Evolutionary conservation across 1,140 invertebrate species (phyloP).

Genomic region (roundworm (Caenorhabditis elegans)): DNA sequence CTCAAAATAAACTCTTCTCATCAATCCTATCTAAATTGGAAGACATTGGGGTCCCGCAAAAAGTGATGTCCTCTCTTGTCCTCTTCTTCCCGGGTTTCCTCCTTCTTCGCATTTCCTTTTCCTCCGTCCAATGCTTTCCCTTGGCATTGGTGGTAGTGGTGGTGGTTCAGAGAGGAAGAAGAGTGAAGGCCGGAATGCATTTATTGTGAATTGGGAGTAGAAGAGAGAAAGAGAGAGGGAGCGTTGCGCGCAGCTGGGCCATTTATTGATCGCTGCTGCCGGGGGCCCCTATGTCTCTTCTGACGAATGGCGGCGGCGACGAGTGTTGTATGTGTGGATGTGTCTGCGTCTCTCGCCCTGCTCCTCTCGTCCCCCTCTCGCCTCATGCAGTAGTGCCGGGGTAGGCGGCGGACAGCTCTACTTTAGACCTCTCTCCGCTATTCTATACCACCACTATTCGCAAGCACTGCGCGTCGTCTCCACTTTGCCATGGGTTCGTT

Average conservation of each 20-base stretch:
- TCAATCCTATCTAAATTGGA: not conserved
- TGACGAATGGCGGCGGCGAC: not conserved
- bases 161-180: not conserved
- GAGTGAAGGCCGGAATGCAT: not conserved
- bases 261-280: conserved; percentile 14
- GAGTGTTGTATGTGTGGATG: not conserved
- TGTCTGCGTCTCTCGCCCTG: conserved; percentile 1
- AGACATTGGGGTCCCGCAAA: not conserved
- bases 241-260: conserved; percentile 28
- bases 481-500: conserved; percentile 26
- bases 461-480: conserved; percentile 29
- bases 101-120: conserved; percentile 19
- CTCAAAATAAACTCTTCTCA: too few relatives aligned
- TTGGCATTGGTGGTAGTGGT: not conserved
- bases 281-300: not conserved
- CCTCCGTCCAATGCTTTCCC: conserved; percentile 9
- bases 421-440: conserved; percentile 31
- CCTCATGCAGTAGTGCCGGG: conserved; percentile 30
- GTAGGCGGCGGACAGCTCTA: conserved; percentile 28
- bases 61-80: not conserved
- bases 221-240: not conserved
- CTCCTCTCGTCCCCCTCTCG: not conserved
- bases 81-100: not conserved
- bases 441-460: conserved; percentile 29
- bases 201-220: conserved; percentile 21